phyloP scores from a whole-genome alignment of 2,888 invertebrate species.

The Mylabris sibirica region DNA sequence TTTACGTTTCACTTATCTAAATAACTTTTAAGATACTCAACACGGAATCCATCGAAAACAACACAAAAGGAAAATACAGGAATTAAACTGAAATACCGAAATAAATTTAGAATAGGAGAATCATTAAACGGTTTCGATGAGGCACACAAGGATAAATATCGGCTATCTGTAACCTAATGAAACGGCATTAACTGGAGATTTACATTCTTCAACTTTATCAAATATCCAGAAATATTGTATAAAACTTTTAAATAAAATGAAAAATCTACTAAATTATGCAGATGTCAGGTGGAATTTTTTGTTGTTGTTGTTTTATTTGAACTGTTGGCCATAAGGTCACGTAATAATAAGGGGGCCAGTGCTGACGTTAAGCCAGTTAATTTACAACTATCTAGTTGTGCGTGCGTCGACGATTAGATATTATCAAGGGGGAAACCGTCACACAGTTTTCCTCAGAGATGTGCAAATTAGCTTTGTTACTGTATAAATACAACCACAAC shows the following conservation, averaged over 20 bases:
- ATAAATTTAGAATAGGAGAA: no score
- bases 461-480: slow-evolving; percentile 56
- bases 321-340: slow-evolving; percentile 37
- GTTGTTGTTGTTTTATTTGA: background rate
- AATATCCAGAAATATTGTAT: no score
- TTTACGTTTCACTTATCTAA: slow-evolving; percentile 33
- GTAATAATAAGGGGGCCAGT: slow-evolving; percentile 38
- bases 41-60: background rate
- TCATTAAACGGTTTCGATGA: slow-evolving; percentile 43
- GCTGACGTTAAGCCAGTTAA: slow-evolving; percentile 53
- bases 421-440: slow-evolving; percentile 53
- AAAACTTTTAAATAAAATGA: no score
- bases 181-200: slow-evolving; percentile 56
- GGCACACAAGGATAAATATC: slow-evolving; percentile 56
- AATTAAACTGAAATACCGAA: background rate
- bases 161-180: slow-evolving; percentile 58
- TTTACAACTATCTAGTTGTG: slow-evolving; percentile 52
- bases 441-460: slow-evolving; percentile 56
- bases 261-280: no score
- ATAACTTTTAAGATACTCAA: background rate
- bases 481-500: slow-evolving; percentile 51
- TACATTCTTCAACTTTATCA: slow-evolving; percentile 55
- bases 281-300: no score
- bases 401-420: slow-evolving; percentile 57
- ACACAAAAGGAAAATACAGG: background rate